These are phyloP conservation scores for Sebastes nivosus DNA, from an alignment of 2,797 vertebrate species.

Conservation along the genomic window DNA sequence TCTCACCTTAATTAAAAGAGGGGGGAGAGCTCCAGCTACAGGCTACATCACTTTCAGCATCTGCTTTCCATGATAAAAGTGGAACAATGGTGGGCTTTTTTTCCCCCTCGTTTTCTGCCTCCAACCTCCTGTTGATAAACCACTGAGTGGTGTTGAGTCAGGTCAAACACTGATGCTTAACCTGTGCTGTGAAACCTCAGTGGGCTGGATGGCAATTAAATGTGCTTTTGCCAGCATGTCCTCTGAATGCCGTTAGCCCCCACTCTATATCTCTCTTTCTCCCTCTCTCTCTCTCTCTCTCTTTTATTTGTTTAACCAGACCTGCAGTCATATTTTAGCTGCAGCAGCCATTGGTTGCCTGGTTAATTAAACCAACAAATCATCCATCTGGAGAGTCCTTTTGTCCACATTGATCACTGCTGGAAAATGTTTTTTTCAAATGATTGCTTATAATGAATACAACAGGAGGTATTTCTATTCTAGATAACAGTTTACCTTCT, in stretches of 20 bases:
- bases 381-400: constrained; percentile 28
- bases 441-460: constrained; percentile 10
- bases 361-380: constrained; percentile 54
- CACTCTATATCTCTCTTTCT: background rate
- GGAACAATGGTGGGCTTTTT: constrained; percentile 26
- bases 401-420: constrained; percentile 30
- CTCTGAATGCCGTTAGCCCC: background rate
- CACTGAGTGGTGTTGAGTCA: constrained; percentile 17
- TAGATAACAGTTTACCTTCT: background rate
- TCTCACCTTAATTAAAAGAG: constrained; percentile 81
- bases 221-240: constrained; percentile 32
- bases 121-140: constrained; percentile 21
- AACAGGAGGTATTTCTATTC: constrained; percentile 9
- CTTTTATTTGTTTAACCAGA: constrained; percentile 22
- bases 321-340: background rate
- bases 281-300: background rate
- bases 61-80: constrained; percentile 53
- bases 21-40: constrained; percentile 42
- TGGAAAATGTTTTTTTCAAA: constrained; percentile 13
- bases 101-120: background rate
- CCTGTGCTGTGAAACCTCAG: constrained; percentile 25
- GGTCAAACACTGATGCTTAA: constrained; percentile 50
- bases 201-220: constrained; percentile 25
- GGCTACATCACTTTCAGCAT: constrained; percentile 49
- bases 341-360: constrained; percentile 7